phyloP scores from a whole-genome alignment of 2,888 invertebrate species.

The Charanyca ferruginea region DNA sequence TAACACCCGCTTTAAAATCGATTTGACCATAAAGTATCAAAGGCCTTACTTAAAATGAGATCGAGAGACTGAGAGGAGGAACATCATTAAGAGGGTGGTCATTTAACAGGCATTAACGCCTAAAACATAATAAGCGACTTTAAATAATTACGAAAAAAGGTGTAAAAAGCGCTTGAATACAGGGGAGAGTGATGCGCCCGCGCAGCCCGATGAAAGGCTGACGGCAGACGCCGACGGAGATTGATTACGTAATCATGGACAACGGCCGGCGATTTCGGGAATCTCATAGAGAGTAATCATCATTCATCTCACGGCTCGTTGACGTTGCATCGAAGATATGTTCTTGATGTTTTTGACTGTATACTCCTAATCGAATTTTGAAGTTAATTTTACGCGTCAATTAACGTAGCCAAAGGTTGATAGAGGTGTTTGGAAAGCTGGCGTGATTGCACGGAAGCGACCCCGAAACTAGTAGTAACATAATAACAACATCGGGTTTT shows the following conservation, averaged over 20 bases:
- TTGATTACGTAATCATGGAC: constrained; percentile 90
- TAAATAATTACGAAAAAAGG: constrained; percentile 88
- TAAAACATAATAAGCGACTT: constrained; percentile 85
- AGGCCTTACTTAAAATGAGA: constrained; percentile 75
- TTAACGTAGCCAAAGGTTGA: constrained; percentile 63
- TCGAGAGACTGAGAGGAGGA: constrained; percentile 67
- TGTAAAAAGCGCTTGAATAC: constrained; percentile 85
- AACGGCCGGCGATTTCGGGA: constrained; percentile 84
- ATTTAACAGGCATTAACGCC: constrained; percentile 87
- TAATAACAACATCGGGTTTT: constrained; percentile 70
- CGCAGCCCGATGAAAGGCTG: constrained; percentile 87
- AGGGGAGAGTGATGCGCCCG: constrained; percentile 82
- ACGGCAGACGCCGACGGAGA: constrained; percentile 85
- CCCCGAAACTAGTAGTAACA: constrained; percentile 58
- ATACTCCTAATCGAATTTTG: constrained; percentile 71
- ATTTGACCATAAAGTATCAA: constrained; percentile 73
- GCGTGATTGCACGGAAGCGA: constrained; percentile 65
- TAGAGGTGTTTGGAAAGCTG: constrained; percentile 64
- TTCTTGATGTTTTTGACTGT: constrained; percentile 73
- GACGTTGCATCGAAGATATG: constrained; percentile 78
- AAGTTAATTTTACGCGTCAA: constrained; percentile 77
- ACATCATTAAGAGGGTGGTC: constrained; percentile 83
- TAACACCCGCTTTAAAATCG: constrained; percentile 74
- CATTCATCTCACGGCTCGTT: constrained; percentile 88
- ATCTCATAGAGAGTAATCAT: constrained; percentile 88